Conservation (phyloP, 2,797 vertebrate genomes). For the Protosalanx chinensis region DNA sequence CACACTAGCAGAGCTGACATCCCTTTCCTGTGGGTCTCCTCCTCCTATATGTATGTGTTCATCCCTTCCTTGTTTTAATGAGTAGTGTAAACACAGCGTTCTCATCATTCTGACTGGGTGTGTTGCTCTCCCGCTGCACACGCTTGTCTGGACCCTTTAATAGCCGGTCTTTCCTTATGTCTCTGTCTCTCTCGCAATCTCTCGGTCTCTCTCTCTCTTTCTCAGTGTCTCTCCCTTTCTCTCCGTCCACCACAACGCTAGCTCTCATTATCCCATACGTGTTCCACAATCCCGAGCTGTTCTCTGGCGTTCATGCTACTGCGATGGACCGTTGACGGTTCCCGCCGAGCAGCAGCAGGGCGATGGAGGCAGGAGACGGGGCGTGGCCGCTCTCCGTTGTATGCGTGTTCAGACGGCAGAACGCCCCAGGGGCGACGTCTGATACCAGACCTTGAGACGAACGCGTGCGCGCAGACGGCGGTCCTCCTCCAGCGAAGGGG, state of each 20-base stretch:
- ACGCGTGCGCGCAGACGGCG: no score
- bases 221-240: no score
- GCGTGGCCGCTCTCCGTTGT: background rate
- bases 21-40: background rate
- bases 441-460: background rate
- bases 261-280: background rate
- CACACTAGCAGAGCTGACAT: no score
- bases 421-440: no score
- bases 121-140: background rate
- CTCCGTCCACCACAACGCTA: no score
- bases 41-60: background rate
- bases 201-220: background rate
- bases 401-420: no score
- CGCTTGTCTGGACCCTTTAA: background rate
- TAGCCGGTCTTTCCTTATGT: background rate
- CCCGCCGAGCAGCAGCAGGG: no score
- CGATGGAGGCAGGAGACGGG: background rate
- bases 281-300: background rate
- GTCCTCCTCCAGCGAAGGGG: no score
- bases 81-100: background rate
- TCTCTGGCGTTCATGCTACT: background rate
- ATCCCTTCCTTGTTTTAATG: background rate
- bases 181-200: background rate
- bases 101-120: background rate
- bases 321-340: background rate